phyloP scores from a whole-genome alignment of 2,888 invertebrate genomes.

The Eupithecia exiguata region DNA sequence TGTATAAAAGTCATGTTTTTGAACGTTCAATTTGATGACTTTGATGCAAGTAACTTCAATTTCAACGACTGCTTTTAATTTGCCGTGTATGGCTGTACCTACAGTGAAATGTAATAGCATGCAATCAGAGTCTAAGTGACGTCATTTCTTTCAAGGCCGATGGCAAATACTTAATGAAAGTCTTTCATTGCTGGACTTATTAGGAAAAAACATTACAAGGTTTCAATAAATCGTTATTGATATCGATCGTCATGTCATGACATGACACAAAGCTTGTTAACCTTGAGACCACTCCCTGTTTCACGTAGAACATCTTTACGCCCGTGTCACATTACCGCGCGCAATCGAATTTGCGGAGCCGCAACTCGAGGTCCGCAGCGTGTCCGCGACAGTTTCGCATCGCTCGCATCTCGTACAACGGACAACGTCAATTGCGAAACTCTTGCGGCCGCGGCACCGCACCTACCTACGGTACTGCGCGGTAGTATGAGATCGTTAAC shows the following conservation, averaged over 20 bases:
- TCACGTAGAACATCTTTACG: conserved; percentile 60
- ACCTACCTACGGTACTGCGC: too few species aligned
- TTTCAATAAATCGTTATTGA: conserved; percentile 36
- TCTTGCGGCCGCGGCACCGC: too few species aligned
- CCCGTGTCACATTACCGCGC: too few species aligned
- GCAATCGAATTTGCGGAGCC: too few species aligned
- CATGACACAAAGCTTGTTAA: conserved; percentile 50
- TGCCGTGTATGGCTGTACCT: neutral
- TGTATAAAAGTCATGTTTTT: conserved; percentile 14
- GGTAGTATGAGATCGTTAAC: too few species aligned
- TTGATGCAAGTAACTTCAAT: neutral
- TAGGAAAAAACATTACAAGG: conserved; percentile 21
- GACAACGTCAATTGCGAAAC: too few species aligned
- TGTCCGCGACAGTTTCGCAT: too few species aligned
- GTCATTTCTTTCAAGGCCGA: conserved; percentile 5
- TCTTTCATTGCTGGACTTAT: neutral
- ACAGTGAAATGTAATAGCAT: neutral
- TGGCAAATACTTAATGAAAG: neutral
- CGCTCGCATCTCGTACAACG: too few species aligned
- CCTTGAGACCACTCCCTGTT: conserved; percentile 68
- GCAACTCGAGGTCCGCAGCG: too few species aligned
- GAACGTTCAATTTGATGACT: neutral
- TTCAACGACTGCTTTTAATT: neutral
- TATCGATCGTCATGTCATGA: conserved; percentile 62
- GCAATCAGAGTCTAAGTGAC: neutral